Conservation (phyloP, 2,797 vertebrate species). For the Chelon labrosus region DNA sequence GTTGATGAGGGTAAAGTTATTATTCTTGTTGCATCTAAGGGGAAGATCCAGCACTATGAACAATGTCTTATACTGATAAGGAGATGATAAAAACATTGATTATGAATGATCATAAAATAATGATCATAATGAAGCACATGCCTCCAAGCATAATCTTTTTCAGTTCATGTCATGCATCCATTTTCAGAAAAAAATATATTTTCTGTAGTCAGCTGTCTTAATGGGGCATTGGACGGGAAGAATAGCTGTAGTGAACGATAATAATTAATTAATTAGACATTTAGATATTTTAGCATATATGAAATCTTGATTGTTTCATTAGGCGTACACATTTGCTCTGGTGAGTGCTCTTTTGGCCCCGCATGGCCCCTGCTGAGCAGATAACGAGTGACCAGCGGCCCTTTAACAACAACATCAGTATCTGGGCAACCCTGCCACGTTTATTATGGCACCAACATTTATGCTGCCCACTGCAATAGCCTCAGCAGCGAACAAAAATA, state of each 20-base stretch:
- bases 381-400: slow-evolving; percentile 58
- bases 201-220: slow-evolving; percentile 30
- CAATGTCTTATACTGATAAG: slow-evolving; percentile 18
- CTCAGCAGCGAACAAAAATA: slow-evolving; percentile 64
- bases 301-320: background rate
- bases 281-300: background rate
- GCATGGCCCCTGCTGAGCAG: slow-evolving; percentile 36
- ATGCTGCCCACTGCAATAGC: slow-evolving; percentile 43
- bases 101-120: slow-evolving; percentile 54
- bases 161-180: slow-evolving; percentile 42
- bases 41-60: slow-evolving; percentile 9
- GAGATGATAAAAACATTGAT: slow-evolving; percentile 47
- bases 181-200: slow-evolving; percentile 20
- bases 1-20: slow-evolving; percentile 11
- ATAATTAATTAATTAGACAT: too few relatives aligned
- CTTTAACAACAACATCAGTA: slow-evolving; percentile 60
- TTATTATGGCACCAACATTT: slow-evolving; percentile 60
- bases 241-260: background rate
- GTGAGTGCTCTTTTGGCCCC: slow-evolving; percentile 2
- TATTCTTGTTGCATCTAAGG: slow-evolving; percentile 2
- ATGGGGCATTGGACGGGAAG: background rate
- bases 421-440: slow-evolving; percentile 56
- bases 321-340: slow-evolving; percentile 5
- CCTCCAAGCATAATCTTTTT: slow-evolving; percentile 44
- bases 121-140: slow-evolving; percentile 51